Base-by-base conservation (phyloP, 2,113 vertebrate genomes). In the Naja naja region DNA sequence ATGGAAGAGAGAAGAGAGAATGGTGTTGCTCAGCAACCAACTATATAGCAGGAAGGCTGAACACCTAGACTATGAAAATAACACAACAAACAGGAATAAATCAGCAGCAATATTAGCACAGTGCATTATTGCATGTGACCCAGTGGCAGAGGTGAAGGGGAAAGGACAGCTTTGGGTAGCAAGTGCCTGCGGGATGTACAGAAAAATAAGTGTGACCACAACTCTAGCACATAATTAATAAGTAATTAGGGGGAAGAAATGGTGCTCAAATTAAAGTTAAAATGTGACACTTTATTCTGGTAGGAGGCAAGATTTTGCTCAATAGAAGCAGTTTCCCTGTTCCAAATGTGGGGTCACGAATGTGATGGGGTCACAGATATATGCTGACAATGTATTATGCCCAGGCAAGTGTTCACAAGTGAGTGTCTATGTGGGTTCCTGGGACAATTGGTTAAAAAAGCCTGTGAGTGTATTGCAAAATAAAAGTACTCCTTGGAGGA, bases 201-300 rank as follows among this genome's bases (percentile, higher is more conserved):
- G n/a, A 0, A 2, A 90, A 89, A 6, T 94, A 23, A 81, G 54
- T 89, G 8, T 8, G 9, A 12, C 87, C 45, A 49, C 34, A 74
- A 58, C 0, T 34, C 60, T 91, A 85, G 52, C 87, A 74, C 64
- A 14, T 22, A 91, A 86, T 94, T 90, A 23, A 92, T 93, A 89
- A 91, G 34, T 91, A 55, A 91, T 89, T 55, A 14, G 18, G 55
- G 39, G 45, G 4, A 5, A 0, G 11, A 45, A 49, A 69, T 1
- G 0, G 49, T 23, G 30, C 8, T 93, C 30, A 6, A 60, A 93
- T 89, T 87, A 45, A 92, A 94, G 34, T 22, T 89, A 94, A 94
- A 87, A 45, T 45, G 34, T 27, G 45, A 14, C 8, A 5, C 55
- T 93, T 54, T 74, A 9, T 55, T 81, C 34, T 43, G 20, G 43